Evolutionary conservation across 2,797 vertebrate species (phyloP), one percentile per base, ranked within the genome.

Genomic region (Sebastes matsubarae): DNA sequence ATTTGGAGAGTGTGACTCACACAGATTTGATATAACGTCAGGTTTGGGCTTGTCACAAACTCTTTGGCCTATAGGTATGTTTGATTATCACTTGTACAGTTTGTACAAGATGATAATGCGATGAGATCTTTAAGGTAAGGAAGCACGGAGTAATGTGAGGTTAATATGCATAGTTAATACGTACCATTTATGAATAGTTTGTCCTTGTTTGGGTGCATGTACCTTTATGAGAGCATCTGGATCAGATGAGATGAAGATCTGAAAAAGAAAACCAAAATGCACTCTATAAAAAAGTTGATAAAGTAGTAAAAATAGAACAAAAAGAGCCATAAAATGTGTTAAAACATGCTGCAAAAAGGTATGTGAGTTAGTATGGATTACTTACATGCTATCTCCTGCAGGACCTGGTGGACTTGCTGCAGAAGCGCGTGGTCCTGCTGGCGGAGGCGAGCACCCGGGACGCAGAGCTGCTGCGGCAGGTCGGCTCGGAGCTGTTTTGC

Each of bases 401-500:
- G 95, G 91, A 90, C 4, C 65, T 92, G 85, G 87, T 94, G 68
- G 82, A 89, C 46, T 16, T 88, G 38, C 87, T 95, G 82, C 91
- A 86, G 88, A 93, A 89, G 74, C 92, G 81, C 0, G 18, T 93
- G 82, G 42, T 72, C 79, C 77, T 84, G 18, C 74, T 94, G 32
- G 87, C 29, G 20, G 89, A 90, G 69, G 94, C 89, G 59, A 93
- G 88, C 74, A 72, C 34, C 32, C 67, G 67, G 42, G 93, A 95
- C 1, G 75, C 30, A 0, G 87, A 93, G 77, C 85, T 95, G 38
- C 90, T 96, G 86, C 91, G 68, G 75, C 94, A 95, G 83, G 88
- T 96, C 30, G 63, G 83, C 68, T 65, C 88, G 2, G 96, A 96
- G 77, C 86, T 96, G 76, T 73, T 92, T 76, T 91, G 82, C 65